Evolutionary conservation across 2,113 vertebrate genomes (phyloP).

Genomic region (Stegostoma tigrinum): DNA sequence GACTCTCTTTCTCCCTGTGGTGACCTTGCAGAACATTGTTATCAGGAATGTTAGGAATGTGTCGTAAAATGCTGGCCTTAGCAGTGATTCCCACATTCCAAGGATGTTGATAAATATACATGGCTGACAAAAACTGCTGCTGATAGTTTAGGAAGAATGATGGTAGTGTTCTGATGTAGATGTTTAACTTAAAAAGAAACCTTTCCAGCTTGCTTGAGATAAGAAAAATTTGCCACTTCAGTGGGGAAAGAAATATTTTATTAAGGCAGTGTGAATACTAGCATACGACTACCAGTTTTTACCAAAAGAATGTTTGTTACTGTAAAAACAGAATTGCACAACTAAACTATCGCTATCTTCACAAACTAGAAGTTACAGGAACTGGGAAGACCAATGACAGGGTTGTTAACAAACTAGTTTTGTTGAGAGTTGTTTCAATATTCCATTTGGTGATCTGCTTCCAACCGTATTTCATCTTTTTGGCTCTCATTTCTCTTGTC

Average conservation of each 20-base stretch:
- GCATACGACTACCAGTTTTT: not conserved
- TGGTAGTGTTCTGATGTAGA: not conserved
- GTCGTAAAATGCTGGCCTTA: not conserved
- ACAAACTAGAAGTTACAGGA: not conserved
- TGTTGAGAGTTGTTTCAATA: too few species aligned
- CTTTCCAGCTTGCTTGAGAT: not conserved
- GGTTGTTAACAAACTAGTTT: too few species aligned
- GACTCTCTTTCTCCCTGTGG: not conserved
- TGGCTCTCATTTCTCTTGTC: not conserved
- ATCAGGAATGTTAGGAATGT: not conserved
- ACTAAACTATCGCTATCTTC: not conserved
- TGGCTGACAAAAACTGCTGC: not conserved
- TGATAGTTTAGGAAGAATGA: not conserved
- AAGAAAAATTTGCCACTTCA: not conserved
- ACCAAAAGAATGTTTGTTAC: too few species aligned
- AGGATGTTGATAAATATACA: too few species aligned
- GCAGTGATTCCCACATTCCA: not conserved
- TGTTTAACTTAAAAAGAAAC: not conserved
- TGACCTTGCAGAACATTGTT: not conserved
- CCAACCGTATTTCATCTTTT: too few species aligned
- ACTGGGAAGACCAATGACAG: too few species aligned
- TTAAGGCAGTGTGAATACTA: not conserved
- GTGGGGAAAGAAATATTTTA: not conserved
- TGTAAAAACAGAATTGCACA: not conserved
- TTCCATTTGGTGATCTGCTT: too few species aligned